These are phyloP conservation scores for Phalera bucephala DNA, from an alignment of 2,888 invertebrate species.

Conservation along the genomic window DNA sequence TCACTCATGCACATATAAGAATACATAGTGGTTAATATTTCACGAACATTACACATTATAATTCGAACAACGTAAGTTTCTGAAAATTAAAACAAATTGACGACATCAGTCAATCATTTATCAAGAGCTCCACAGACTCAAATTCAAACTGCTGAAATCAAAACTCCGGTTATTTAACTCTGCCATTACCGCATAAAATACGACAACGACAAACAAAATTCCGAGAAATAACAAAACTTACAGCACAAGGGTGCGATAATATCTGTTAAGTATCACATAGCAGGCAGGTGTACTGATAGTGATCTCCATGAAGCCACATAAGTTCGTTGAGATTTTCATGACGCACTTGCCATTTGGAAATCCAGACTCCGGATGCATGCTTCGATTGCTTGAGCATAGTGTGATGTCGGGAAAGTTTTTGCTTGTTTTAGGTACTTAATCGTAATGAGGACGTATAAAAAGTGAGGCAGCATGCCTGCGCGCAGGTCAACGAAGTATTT, in stretches of 20 bases:
- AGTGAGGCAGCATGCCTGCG: no score
- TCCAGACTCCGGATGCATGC: conserved; percentile 42
- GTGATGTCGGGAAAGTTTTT: conserved; percentile 3
- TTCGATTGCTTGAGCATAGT: conserved; percentile 17
- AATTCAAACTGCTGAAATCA: background rate
- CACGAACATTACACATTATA: no score
- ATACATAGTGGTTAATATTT: no score
- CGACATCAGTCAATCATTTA: no score
- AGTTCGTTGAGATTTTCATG: conserved; percentile 37
- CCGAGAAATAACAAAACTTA: conserved; percentile 9
- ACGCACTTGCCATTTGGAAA: conserved; percentile 37
- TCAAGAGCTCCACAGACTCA: background rate
- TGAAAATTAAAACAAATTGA: no score
- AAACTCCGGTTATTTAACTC: background rate
- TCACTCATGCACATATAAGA: no score
- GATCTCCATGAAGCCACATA: conserved; percentile 50
- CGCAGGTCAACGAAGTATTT: no score
- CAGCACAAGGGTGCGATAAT: conserved; percentile 7
- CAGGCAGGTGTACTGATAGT: conserved; percentile 42
- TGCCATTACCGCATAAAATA: background rate
- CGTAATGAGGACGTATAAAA: background rate
- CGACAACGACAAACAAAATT: background rate
- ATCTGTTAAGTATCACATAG: conserved; percentile 30
- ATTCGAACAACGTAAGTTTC: no score
- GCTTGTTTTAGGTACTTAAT: conserved; percentile 1